A percentile compares a stretch with the other conserved stretches of the same genome.
phyloP scores from a whole-genome alignment of 92 coral and sea anemone genomes.

The Ricordea florida region DNA sequence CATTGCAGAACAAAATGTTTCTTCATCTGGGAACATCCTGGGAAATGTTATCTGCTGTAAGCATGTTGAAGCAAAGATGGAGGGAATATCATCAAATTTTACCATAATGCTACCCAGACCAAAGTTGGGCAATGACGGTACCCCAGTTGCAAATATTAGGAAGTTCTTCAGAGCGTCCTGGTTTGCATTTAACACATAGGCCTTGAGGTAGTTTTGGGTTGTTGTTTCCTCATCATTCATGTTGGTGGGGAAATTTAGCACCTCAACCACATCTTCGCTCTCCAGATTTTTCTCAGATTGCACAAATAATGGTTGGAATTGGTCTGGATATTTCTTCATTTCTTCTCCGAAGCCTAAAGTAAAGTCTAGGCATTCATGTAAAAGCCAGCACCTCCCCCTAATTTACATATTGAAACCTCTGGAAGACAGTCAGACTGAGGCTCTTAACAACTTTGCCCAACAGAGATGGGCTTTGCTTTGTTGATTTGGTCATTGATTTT shows the following conservation, averaged over 20 bases:
- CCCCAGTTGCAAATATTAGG: constrained; percentile 56
- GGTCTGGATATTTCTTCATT: constrained; percentile 39
- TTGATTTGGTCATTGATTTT: not conserved
- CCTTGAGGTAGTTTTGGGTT: constrained; percentile 11
- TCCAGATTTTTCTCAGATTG: constrained; percentile 12
- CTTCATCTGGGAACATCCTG: constrained; percentile 41
- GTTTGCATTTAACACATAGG: constrained; percentile 2
- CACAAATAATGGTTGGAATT: constrained; percentile 48
- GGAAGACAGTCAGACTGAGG: constrained; percentile 8
- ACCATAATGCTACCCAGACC: constrained; percentile 62
- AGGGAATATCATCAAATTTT: constrained; percentile 43
- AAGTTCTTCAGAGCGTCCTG: constrained; percentile 27
- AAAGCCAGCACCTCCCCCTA: constrained; percentile 12
- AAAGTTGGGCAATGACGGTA: constrained; percentile 64
- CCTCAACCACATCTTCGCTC: constrained; percentile 19
- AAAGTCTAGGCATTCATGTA: constrained; percentile 42
- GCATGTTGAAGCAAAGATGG: constrained; percentile 75
- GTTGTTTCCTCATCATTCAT: constrained; percentile 23
- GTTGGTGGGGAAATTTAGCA: constrained; percentile 39
- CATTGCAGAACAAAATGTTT: constrained; percentile 36
- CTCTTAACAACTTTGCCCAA: not conserved
- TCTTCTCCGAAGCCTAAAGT: constrained; percentile 33
- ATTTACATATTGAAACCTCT: constrained; percentile 42
- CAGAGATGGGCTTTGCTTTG: not conserved
- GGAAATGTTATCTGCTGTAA: constrained; percentile 56